Evolutionary conservation across 1,140 invertebrate genomes (phyloP), one percentile per base, ranked within the genome.

Genomic region (Ptiloglossa arizonensis): DNA sequence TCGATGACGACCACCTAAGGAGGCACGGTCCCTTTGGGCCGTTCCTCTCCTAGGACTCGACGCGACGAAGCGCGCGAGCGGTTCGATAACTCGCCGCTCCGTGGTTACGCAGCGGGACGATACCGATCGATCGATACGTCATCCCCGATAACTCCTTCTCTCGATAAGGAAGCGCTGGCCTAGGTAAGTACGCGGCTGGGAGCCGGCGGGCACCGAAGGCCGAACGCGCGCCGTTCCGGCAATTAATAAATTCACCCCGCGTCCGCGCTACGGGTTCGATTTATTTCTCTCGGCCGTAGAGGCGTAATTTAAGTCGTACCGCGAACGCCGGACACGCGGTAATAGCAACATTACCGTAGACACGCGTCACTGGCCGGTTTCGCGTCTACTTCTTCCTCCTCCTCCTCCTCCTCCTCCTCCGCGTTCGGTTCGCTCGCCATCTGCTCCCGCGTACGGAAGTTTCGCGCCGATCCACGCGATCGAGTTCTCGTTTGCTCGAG

Each of bases 91-190:
- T 85, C 46, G 63, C 83, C 22, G 78, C 52, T 63, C 76, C 64
- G 75, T 83, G 73, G 72, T 85, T 85, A 84, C 82, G 83, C 79
- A 85, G 82, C 79, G 29, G 78, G 78, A 24, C 59, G 83, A 85
- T 85, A 84, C 41, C 82, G 73, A 84, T 85, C 83, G 52, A 19
- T 50, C 77, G 77, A 85, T 85, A 76, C 71, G 77, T 83, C 81
- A 85, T 83, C 24, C 68, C 27, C 57, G 64, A 83, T 78, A 85
- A 83, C 72, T 73, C 68, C 52, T 60, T 76, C 15, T 70, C 69
- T 52, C 50, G 64, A 85, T 69, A 72, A 79, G 74, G 74, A 85
- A 84, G 69, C 46, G n/a, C 41, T 2, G 35, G 29, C 24, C 38
- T n/a, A 63, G 44, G n/a, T 48, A n/a, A n/a, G n/a, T n/a, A n/a